Evolutionary conservation across 2,888 invertebrate species (phyloP), one percentile per base, ranked within the genome.

Genomic region (Zhengitettix transpicula): DNA sequence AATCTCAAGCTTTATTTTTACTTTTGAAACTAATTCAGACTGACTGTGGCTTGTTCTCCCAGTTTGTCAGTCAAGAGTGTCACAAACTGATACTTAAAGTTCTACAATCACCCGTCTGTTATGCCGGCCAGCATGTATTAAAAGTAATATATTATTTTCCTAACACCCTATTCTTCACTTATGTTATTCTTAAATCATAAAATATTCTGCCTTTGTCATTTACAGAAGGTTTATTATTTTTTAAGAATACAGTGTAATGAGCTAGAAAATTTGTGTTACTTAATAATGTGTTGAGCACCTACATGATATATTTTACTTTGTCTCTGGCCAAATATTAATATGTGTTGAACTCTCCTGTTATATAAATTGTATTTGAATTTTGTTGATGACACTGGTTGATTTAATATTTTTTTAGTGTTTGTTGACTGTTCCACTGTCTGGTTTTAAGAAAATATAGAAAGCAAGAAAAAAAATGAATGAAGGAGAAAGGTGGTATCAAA

Each of bases 1-100:
- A 86, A 69, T 82, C 84, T 1, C 66, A 73, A 64, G 84, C 84
- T 1, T 71, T 87, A 62, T 76, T 79, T 60, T 69, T 81, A 14
- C 68, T 83, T 55, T 73, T 87, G 17, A 78, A 78, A 51, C 73
- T 82, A 59, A 77, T 80, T 16, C 77, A 80, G 52, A 75, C 77
- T 9, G 83, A 84, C 70, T 75, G 77, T 16, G 78, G 82, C 40
- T 73, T 85, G 16, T 75, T 80, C 68, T 78, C 79, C n/a, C 76
- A 77, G 69, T 80, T 84, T 69, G 74, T 79, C 65, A 75, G 76
- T 40, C 78, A 77, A 67, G 77, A 79, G 63, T 77, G 77, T 9
- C 75, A 65, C 57, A 65, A 64, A 56, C 60, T 68, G 28, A 73
- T 85, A 63, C 78, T 81, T 40, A 77, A 81, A 42, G 81, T 86